Percentiles rank a stretch among this genome's conserved stretches.
These are phyloP conservation scores for Stenichneumon culpator DNA, from an alignment of 2,888 invertebrate genomes.

Conservation along the genomic window DNA sequence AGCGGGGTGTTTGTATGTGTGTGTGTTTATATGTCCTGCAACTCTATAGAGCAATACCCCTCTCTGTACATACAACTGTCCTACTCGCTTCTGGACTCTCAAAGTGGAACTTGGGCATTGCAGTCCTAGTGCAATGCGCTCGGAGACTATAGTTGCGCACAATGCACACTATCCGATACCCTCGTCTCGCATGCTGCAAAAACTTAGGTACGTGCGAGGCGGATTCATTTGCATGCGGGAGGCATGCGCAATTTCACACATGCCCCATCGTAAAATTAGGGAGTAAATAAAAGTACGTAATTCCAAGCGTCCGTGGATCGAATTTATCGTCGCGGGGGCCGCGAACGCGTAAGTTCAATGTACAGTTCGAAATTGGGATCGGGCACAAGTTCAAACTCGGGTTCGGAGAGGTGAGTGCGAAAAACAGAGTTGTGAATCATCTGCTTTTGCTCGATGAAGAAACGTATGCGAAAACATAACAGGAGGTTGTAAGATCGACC, in stretches of 20 bases:
- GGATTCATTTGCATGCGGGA: conserved; percentile 22
- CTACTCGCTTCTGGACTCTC: conserved; percentile 40
- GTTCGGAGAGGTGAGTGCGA: neutral
- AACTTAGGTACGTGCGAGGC: conserved; percentile 13
- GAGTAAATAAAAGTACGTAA: neutral
- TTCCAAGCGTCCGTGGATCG: neutral
- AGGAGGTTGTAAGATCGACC: neutral
- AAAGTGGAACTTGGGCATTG: conserved; percentile 53
- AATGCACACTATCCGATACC: conserved; percentile 4
- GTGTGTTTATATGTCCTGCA: conserved; percentile 24
- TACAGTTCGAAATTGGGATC: neutral
- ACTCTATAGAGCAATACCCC: conserved; percentile 21
- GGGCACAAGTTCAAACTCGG: neutral
- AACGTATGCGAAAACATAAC: neutral
- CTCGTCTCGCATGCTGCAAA: conserved; percentile 13
- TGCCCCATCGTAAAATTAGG: conserved; percentile 26
- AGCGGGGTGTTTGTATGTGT: conserved; percentile 1
- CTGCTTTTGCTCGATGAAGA: neutral
- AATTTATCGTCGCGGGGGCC: neutral
- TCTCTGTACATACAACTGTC: conserved; percentile 37
- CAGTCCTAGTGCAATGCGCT: conserved; percentile 45
- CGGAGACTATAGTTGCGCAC: neutral
- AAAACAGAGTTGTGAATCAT: neutral
- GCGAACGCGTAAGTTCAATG: neutral
- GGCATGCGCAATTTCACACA: neutral